Base-by-base conservation (phyloP, 2,888 invertebrate genomes). In the Laothoe populi region DNA sequence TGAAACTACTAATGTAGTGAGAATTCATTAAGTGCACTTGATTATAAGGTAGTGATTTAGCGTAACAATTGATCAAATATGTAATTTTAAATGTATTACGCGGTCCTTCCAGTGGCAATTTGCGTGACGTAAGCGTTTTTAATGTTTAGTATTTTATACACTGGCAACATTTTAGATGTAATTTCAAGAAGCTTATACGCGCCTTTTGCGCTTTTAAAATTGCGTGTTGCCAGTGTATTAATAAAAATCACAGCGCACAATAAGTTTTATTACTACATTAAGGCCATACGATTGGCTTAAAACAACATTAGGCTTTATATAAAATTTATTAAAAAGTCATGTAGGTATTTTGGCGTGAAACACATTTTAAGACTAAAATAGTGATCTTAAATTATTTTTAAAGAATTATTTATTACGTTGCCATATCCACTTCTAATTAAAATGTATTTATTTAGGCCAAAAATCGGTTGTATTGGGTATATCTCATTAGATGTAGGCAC, bases 1-100 rank as follows among this genome's bases (percentile, higher is more conserved):
- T 23, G 21, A 48, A 35, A 59, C 35, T 46, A 35, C 45, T 35
- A 11, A 53, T 48, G 46, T 60, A 46, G 60, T 60, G 60, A 87
- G 88, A 87, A 83, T 70, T 86, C 82, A 85, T 86, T 81, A 91
- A 90, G 91, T 91, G 91, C 91, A 91, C 91, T 91, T 91, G 87
- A 83, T 77, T 79, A 74, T 84, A 83, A 83, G 77, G 77, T 83
- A 84, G 81, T 70, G 63, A 68, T 73, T 65, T 77, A 82, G 78
- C 70, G 72, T 74, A 64, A 76, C 62, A 71, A 53, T 73, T 77
- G 72, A 78, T 77, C 71, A 73, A 74, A 75, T 69, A 69, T 68
- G 74, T 78, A 74, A 73, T 66, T 66, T 77, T 76, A 76, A 74
- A 73, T 83, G 84, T 83, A 80, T 79, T 84, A 62, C 66, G 80